These are phyloP conservation scores for Tyrophagus putrescentiae DNA, from an alignment of 1,140 invertebrate species.

Conservation along the genomic window DNA sequence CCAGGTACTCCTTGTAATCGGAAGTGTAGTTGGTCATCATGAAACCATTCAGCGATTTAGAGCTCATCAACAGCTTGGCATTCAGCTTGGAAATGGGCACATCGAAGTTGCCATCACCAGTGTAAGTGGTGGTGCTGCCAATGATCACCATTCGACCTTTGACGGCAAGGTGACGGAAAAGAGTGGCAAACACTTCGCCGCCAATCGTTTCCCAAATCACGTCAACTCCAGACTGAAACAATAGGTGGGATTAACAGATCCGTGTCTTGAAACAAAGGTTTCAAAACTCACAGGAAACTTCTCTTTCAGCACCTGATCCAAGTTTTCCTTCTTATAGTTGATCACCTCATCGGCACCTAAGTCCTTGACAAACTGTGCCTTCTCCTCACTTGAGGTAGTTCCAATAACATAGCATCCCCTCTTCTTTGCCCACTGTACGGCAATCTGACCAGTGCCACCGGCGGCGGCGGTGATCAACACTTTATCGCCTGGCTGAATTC, in stretches of 20 bases:
- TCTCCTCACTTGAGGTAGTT: neutral
- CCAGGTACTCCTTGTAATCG: neutral
- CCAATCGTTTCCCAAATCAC: slow-evolving; percentile 27
- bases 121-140: slow-evolving; percentile 31
- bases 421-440: slow-evolving; percentile 34
- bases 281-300: slow-evolving; percentile 1
- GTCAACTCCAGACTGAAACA: slow-evolving; percentile 14
- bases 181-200: slow-evolving; percentile 33
- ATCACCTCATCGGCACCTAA: slow-evolving; percentile 32
- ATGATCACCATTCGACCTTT: slow-evolving; percentile 32
- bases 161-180: slow-evolving; percentile 26
- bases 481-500: slow-evolving; percentile 29
- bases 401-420: slow-evolving; percentile 35
- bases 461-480: slow-evolving; percentile 36
- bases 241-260: no score
- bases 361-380: neutral
- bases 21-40: neutral
- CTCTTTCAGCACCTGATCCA: neutral
- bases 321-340: slow-evolving; percentile 34
- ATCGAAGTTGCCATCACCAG: slow-evolving; percentile 9
- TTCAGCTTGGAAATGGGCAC: neutral
- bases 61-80: slow-evolving; percentile 7
- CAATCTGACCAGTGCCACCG: slow-evolving; percentile 33
- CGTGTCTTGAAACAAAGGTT: slow-evolving; percentile 29
- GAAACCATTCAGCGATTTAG: slow-evolving; percentile 14